Conservation (phyloP, 1,140 invertebrate species). For the Tetranychus cinnabarinus region DNA sequence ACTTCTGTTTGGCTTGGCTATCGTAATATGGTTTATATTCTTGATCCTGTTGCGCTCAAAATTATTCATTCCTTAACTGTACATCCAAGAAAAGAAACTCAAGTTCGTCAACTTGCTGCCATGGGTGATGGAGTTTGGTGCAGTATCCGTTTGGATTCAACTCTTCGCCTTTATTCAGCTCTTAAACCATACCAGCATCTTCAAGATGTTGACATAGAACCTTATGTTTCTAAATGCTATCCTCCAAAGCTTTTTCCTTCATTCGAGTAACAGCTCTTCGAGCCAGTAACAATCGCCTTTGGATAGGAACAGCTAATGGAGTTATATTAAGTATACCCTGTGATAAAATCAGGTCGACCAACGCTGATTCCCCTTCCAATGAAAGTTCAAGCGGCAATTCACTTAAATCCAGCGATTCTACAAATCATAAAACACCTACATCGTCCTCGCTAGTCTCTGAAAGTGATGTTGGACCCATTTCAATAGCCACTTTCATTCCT, state of each 20-base stretch:
- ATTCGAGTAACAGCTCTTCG: constrained; percentile 84
- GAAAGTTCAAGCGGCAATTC: too few species aligned
- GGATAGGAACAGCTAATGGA: constrained; percentile 93
- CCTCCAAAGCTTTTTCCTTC: constrained; percentile 67
- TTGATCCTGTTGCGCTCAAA: constrained; percentile 56
- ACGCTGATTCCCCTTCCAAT: not conserved
- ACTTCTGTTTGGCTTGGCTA: constrained; percentile 92
- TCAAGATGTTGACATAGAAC: constrained; percentile 90
- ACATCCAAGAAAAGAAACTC: constrained; percentile 83
- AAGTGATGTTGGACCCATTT: constrained; percentile 2
- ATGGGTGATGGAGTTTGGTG: constrained; percentile 96
- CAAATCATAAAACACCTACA: not conserved
- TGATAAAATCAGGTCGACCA: not conserved
- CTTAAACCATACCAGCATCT: constrained; percentile 76
- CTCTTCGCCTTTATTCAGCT: constrained; percentile 79
- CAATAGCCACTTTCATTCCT: constrained; percentile 9
- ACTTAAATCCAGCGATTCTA: too few species aligned
- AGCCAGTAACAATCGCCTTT: constrained; percentile 60
- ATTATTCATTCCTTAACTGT: constrained; percentile 64
- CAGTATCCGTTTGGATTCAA: constrained; percentile 78
- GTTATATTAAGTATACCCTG: constrained; percentile 44
- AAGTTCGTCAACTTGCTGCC: constrained; percentile 74
- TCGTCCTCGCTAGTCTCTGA: not conserved
- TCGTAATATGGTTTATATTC: constrained; percentile 78
- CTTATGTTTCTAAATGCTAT: constrained; percentile 97